phyloP scores from a whole-genome alignment of 2,113 vertebrate species.

The Pagrus major region DNA sequence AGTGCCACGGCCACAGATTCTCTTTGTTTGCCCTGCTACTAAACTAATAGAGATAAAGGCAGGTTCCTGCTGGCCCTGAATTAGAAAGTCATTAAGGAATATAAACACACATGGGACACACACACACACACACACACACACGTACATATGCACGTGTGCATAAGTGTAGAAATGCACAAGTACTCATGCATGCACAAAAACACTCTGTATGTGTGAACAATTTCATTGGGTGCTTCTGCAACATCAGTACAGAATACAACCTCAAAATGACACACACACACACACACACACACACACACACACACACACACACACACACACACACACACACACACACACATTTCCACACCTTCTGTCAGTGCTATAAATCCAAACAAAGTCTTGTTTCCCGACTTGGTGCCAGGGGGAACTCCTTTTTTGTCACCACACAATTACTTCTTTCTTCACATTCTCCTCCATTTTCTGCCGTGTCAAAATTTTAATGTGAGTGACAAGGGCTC shows the following conservation, averaged over 20 bases:
- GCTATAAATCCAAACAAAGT: conserved; percentile 20
- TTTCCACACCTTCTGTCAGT: conserved; percentile 2
- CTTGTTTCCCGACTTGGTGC: neutral
- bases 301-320: neutral
- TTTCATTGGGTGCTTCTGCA: neutral
- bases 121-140: conserved; percentile 16
- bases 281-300: too few species aligned
- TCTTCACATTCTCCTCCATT: conserved; percentile 11
- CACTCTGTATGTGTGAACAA: neutral
- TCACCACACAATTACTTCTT: conserved; percentile 14
- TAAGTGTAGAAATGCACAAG: conserved; percentile 9
- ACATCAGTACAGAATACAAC: neutral
- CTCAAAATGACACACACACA: neutral
- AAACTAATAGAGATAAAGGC: conserved; percentile 90
- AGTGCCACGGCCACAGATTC: conserved; percentile 82
- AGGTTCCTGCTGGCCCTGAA: conserved; percentile 89
- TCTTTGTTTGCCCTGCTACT: conserved; percentile 88
- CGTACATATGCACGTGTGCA: neutral
- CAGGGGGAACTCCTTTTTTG: conserved; percentile 28
- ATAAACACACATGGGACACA: conserved; percentile 80
- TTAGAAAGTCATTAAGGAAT: conserved; percentile 89
- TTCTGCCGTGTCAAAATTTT: conserved; percentile 6
- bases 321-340: neutral
- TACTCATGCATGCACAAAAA: neutral
- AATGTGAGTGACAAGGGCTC: neutral